Percentiles rank a stretch among this genome's conserved stretches.
Conservation (phyloP, 2,888 invertebrate species). For the Eupithecia inturbata region DNA sequence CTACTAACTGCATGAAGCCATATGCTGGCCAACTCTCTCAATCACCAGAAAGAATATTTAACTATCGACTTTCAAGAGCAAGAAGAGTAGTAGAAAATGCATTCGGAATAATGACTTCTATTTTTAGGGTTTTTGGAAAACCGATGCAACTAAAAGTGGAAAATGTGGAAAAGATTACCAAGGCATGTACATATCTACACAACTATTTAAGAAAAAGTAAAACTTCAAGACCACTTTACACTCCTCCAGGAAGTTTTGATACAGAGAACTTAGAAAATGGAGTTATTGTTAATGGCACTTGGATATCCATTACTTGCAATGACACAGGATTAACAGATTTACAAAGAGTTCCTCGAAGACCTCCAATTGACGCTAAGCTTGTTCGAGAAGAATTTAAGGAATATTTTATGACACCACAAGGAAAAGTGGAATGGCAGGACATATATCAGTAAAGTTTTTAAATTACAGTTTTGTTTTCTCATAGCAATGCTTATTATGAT, state of each 20-base stretch:
- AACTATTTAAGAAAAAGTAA: constrained; percentile 13
- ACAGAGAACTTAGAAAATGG: constrained; percentile 15
- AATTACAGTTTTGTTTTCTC: neutral
- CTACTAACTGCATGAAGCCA: constrained; percentile 11
- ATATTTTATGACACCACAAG: constrained; percentile 12
- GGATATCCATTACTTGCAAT: constrained; percentile 13
- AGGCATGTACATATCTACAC: constrained; percentile 9
- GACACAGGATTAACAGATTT: constrained; percentile 16
- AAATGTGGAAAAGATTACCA: constrained; percentile 15
- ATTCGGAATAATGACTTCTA: constrained; percentile 2
- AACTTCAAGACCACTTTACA: constrained; percentile 19
- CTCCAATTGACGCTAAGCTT: constrained; percentile 4
- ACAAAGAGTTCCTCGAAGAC: constrained; percentile 10
- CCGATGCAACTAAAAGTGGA: constrained; percentile 14
- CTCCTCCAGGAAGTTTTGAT: constrained; percentile 13
- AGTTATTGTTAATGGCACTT: constrained; percentile 14
- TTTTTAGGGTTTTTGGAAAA: constrained; percentile 8
- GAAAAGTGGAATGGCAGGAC: constrained; percentile 10
- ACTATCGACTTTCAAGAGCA: neutral
- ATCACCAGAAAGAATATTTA: constrained; percentile 13
- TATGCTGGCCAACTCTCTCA: constrained; percentile 16
- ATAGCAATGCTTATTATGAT: neutral
- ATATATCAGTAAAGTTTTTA: neutral
- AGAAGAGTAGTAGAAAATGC: neutral
- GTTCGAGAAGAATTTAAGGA: constrained; percentile 8